Evolutionary conservation across 2,888 invertebrate species (phyloP), one percentile per base, ranked within the genome.

Genomic region (Agrochola macilenta): DNA sequence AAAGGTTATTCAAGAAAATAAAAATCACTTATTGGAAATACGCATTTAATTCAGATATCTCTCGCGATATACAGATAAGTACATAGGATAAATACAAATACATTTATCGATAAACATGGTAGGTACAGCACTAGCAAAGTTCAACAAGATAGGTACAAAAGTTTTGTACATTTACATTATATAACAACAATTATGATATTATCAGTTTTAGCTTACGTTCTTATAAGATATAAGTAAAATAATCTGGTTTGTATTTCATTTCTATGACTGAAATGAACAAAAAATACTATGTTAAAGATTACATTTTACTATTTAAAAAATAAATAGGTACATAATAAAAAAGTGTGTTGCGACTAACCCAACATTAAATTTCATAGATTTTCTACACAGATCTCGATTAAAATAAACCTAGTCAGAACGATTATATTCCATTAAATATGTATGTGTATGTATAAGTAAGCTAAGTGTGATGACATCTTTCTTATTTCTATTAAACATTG

Each of bases 51-150:
- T 92, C 81, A 87, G 89, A 91, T 91, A 90, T 91, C 76, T 76
- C 72, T 84, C 88, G 65, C 76, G 82, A 91, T 94, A 95, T 93
- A 94, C 93, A 94, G 90, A 94, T 93, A 95, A 95, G 95, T 95
- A 95, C 94, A 92, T 93, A 92, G 78, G 76, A 76, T 88, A 76
- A n/a, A 86, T 88, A 85, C 84, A 87, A 76, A 81, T 85, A 85
- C 66, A 76, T 81, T 80, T 66, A 76, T 83, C 65, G 63, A 76
- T 76, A 75, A 64, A 82, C 30, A 82, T 7, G 49, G 74, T 78
- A 88, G 66, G 76, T 78, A 88, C 64, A 83, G 49, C 88, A 79
- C 90, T 93, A 93, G 92, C 91, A 91, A 91, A 89, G 82, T 84
- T 89, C 86, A 94, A 94, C 92, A 91, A 89, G 87, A 78, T 88